phyloP scores from a whole-genome alignment of 2,797 vertebrate genomes.

The Microctenopoma lineatum region DNA sequence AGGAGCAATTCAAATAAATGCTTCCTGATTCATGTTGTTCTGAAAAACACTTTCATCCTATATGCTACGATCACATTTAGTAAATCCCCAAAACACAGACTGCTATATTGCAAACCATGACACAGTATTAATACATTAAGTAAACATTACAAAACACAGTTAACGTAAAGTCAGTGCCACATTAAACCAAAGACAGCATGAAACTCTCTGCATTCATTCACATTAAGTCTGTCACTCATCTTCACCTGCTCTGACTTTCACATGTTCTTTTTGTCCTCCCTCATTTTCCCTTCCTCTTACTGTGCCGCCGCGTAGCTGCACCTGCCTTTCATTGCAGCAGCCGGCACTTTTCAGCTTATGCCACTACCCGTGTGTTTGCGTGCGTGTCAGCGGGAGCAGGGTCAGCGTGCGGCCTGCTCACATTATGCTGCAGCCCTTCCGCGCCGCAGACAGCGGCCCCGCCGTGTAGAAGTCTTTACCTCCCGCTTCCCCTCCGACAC shows the following conservation, averaged over 20 bases:
- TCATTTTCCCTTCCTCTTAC: conserved; percentile 67
- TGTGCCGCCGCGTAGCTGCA: conserved; percentile 44
- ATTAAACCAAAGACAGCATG: neutral
- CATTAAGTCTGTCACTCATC: conserved; percentile 16
- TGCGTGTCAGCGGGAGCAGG: conserved; percentile 37
- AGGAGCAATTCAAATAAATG: conserved; percentile 17
- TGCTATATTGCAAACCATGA: neutral
- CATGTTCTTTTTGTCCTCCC: conserved; percentile 72
- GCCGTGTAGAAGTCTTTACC: conserved; percentile 51
- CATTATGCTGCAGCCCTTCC: conserved; percentile 52
- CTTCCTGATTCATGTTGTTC: neutral
- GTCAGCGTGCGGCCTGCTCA: conserved; percentile 62
- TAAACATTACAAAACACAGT: no score
- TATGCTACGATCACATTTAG: neutral
- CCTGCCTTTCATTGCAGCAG: conserved; percentile 72
- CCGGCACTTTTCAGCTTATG: conserved; percentile 79
- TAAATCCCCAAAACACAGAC: neutral
- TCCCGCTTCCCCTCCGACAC: conserved; percentile 44
- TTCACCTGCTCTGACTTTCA: conserved; percentile 75
- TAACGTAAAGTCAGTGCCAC: neutral
- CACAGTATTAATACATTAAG: no score
- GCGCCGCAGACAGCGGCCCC: conserved; percentile 58
- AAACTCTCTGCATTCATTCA: conserved; percentile 7
- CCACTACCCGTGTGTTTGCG: conserved; percentile 52
- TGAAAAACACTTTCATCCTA: neutral